Conservation (phyloP, 2,888 invertebrate species). For the Eugnorisma glareosa region DNA sequence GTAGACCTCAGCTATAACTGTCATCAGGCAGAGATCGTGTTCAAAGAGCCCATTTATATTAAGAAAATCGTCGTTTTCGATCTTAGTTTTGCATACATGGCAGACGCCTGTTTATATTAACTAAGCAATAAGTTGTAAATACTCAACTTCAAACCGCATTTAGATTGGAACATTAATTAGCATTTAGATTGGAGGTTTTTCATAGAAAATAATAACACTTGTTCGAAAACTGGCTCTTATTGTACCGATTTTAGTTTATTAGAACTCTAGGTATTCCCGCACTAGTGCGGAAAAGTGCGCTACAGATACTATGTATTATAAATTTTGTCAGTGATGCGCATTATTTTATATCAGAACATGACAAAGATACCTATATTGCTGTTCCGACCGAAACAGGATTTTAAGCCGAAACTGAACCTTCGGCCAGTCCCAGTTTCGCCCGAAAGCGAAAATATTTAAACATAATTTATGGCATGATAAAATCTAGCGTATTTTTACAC, state of each 20-base stretch:
- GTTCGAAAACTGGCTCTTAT: background rate
- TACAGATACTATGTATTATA: background rate
- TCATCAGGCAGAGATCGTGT: background rate
- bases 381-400: no score
- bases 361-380: background rate
- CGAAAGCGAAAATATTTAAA: no score
- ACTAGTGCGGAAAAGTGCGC: background rate
- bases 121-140: slow-evolving; percentile 21
- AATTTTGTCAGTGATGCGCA: background rate
- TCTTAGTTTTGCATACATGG: background rate
- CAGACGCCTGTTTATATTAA: slow-evolving; percentile 14
- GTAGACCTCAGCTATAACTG: background rate
- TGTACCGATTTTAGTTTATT: background rate
- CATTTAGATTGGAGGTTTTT: background rate
- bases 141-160: background rate
- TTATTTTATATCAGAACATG: background rate
- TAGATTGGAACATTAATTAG: background rate
- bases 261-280: background rate
- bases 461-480: no score
- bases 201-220: background rate
- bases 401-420: no score
- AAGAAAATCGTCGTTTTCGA: background rate
- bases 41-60: background rate
- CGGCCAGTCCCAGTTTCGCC: no score
- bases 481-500: no score